Base-by-base conservation (phyloP, 2,888 invertebrate genomes). In the Carcina quercana region DNA sequence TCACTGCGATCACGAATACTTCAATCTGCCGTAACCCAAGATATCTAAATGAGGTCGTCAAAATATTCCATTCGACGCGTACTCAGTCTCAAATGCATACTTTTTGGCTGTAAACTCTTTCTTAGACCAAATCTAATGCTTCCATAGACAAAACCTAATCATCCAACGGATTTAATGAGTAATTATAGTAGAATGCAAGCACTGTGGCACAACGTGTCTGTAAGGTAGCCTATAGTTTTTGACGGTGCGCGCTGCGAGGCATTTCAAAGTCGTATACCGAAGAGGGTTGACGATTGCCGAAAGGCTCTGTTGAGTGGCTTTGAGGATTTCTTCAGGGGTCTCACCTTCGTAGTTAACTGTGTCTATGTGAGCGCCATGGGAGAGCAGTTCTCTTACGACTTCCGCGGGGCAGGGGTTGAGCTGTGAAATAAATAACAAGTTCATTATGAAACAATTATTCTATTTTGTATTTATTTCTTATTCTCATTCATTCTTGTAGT, bases 281-380 rank as follows among this genome's bases (percentile, higher is more conserved):
- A 94, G 83, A 5, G 92, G 91, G 73, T 93, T 93, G 25, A 93
- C 88, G 43, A 91, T 85, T 50, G 90, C 79, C 43, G 87, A 86
- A 32, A 90, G 79, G 42, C 78, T 80, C 55, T 90, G 91, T 31
- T 86, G 86, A 27, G 56, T 47, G 26, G 75, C 61, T 30, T 86
- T 84, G 33, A 92, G 76, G 42, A 94, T 74, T 42, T 87, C 86
- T 45, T 89, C 88, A 50, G 94, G 93, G 0, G 94, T 93, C 41
- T 91, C 89, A 17, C 92, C 91, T 44, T 88, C 86, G 64, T 88
- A 84, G 84, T 95, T 93, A 50, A 92, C 89, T 26, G 91, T 88
- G 79, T 95, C 95, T 39, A 95, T 83, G 75, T 96, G 95, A 1
- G 95, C 95, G 35, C 96, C 97, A 59, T 89, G 87, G 3, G 89